Evolutionary conservation across 2,888 invertebrate species (phyloP).

Genomic region (Hydraecia micacea): DNA sequence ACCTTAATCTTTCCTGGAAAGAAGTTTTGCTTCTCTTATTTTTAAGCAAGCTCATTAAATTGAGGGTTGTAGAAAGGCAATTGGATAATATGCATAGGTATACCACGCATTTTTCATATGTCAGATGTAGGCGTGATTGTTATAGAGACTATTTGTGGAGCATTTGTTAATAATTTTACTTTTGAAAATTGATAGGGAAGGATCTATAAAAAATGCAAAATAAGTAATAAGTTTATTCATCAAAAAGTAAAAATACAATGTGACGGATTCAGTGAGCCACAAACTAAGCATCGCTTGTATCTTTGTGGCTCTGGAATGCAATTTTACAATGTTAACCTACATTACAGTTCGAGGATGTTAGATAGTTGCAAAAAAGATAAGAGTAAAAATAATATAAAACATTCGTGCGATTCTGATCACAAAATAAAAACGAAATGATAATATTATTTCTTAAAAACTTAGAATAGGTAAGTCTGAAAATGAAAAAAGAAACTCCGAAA

Average conservation of each 20-base stretch:
- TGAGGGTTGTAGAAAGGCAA: neutral
- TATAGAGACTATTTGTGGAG: neutral
- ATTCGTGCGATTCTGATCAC: too few relatives aligned
- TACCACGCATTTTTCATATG: neutral
- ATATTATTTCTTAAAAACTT: neutral
- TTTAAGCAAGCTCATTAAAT: neutral
- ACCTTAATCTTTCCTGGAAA: slow-evolving; percentile 22
- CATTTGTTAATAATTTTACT: neutral
- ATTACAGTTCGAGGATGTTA: too few relatives aligned
- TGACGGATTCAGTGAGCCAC: too few relatives aligned
- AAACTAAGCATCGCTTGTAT: too few relatives aligned
- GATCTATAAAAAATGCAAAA: too few relatives aligned
- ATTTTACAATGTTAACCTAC: too few relatives aligned
- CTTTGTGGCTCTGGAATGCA: too few relatives aligned
- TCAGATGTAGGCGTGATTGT: neutral
- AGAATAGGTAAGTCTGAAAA: neutral
- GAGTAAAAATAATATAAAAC: too few relatives aligned
- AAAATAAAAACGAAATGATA: neutral
- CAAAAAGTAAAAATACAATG: too few relatives aligned
- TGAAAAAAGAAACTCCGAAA: slow-evolving; percentile 10
- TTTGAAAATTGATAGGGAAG: neutral
- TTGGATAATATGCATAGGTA: slow-evolving; percentile 1
- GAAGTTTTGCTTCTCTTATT: slow-evolving; percentile 6
- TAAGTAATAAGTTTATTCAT: too few relatives aligned
- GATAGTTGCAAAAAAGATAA: too few relatives aligned